Evolutionary conservation across 2,797 vertebrate genomes (phyloP).

Genomic region (Urophycis tenuis): DNA sequence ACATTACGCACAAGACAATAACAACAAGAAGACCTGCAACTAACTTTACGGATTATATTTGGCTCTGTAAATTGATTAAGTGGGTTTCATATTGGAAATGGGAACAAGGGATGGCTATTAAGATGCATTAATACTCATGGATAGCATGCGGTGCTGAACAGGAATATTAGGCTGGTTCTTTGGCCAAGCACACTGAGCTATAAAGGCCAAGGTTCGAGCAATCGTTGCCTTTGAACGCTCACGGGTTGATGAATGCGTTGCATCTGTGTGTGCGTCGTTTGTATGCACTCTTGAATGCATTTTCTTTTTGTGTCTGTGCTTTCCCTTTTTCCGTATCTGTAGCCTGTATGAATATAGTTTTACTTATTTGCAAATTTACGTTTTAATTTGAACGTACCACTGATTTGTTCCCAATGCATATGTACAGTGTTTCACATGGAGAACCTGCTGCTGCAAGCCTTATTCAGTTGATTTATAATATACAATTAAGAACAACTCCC

Average conservation of each 20-base stretch:
- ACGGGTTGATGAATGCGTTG: no score
- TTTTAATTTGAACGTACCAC: neutral
- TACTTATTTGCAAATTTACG: neutral
- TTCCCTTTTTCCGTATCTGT: no score
- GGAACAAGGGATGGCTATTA: neutral
- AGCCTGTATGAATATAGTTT: neutral
- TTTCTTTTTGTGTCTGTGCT: no score
- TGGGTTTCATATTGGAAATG: neutral
- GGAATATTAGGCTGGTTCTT: neutral
- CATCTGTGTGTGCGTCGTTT: no score
- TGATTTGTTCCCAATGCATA: neutral
- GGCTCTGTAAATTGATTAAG: neutral
- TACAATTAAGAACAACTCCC: neutral
- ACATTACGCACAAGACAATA: neutral
- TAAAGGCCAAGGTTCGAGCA: neutral
- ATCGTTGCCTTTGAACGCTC: no score
- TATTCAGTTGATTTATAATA: neutral
- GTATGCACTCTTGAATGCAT: no score
- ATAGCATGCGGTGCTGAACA: neutral
- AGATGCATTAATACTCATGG: neutral
- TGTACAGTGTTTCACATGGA: neutral
- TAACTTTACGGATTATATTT: neutral
- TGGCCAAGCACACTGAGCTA: neutral
- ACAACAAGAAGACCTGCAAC: no score
- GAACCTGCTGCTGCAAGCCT: neutral